Evolutionary conservation across 2,113 vertebrate species (phyloP).

Genomic region (Takifugu bimaculatus): DNA sequence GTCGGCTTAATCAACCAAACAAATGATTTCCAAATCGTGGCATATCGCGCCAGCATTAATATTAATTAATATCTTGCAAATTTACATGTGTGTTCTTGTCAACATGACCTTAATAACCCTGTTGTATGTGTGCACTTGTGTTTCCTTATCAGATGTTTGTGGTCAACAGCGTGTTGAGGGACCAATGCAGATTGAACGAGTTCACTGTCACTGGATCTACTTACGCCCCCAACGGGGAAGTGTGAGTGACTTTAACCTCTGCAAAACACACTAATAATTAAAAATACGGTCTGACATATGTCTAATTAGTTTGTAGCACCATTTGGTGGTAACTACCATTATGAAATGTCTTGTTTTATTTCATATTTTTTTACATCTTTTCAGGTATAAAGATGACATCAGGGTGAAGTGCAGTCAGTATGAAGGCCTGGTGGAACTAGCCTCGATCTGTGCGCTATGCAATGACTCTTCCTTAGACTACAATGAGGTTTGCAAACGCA

Average conservation of each 20-base stretch:
- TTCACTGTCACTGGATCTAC: conserved; percentile 80
- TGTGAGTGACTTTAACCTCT: conserved; percentile 70
- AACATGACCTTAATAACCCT: conserved; percentile 20
- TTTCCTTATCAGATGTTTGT: conserved; percentile 70
- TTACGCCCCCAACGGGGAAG: conserved; percentile 79
- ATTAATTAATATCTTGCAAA: not conserved
- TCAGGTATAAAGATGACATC: conserved; percentile 81
- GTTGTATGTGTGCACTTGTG: conserved; percentile 16
- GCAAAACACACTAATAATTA: too few species aligned
- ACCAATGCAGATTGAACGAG: conserved; percentile 69
- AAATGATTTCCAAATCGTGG: not conserved
- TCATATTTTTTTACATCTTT: not conserved
- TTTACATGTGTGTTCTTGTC: conserved; percentile 13
- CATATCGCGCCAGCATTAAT: not conserved
- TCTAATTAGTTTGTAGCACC: too few species aligned
- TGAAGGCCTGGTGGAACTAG: conserved; percentile 87
- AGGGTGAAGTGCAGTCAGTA: conserved; percentile 79
- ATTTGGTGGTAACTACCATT: too few species aligned
- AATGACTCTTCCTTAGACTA: conserved; percentile 81
- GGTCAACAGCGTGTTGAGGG: conserved; percentile 65
- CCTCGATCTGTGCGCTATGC: conserved; percentile 89
- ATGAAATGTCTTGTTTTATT: not conserved
- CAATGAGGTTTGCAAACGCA: conserved; percentile 45
- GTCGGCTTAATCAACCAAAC: not conserved
- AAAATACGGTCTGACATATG: too few species aligned